phyloP scores from a whole-genome alignment of 2,113 vertebrate genomes.

The Colinus virginianus region DNA sequence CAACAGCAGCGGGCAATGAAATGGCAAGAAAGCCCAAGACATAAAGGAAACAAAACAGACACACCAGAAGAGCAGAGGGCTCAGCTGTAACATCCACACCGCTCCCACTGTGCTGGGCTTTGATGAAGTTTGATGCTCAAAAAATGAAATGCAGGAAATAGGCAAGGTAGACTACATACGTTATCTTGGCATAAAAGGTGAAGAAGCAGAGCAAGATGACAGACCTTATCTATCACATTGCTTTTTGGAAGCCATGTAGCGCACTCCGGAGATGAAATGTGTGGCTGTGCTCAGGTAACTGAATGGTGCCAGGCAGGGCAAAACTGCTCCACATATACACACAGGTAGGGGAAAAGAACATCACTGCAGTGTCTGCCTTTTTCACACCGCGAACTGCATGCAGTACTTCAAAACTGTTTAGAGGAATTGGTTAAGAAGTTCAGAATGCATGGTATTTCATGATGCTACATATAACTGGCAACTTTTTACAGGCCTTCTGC shows the following conservation, averaged over 20 bases:
- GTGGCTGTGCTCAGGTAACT: not conserved
- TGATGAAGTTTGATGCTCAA: not conserved
- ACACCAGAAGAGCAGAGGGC: not conserved
- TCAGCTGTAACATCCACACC: not conserved
- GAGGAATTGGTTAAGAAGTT: not conserved
- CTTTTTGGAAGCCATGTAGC: not conserved
- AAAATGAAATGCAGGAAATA: not conserved
- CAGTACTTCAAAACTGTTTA: not conserved
- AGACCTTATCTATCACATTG: not conserved
- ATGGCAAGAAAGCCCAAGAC: not conserved
- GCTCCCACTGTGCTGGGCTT: not conserved
- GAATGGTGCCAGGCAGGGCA: not conserved
- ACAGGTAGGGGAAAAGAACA: not conserved
- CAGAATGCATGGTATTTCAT: not conserved
- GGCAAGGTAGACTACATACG: not conserved
- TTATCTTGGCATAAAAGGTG: not conserved
- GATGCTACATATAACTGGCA: not conserved
- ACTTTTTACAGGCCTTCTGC: not conserved
- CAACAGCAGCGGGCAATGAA: not conserved
- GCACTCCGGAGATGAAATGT: not conserved
- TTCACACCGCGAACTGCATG: not conserved
- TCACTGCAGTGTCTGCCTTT: not conserved
- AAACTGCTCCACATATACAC: not conserved
- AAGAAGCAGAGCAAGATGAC: not conserved
- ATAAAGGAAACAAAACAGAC: not conserved